phyloP scores from a whole-genome alignment of 2,113 vertebrate genomes.

The Upupa epops region DNA sequence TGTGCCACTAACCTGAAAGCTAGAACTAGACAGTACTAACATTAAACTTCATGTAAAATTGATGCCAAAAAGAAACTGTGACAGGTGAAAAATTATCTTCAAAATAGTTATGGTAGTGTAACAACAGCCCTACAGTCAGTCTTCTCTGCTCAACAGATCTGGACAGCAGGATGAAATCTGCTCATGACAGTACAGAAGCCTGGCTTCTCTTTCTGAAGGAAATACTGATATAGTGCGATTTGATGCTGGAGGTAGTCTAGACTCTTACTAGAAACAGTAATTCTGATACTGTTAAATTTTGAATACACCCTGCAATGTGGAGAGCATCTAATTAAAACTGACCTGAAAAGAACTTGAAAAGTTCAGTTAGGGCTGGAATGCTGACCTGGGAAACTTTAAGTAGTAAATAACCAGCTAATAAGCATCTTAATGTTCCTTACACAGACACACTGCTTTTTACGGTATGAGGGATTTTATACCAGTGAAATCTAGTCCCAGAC shows the following conservation, averaged over 20 bases:
- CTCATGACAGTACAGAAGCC: background rate
- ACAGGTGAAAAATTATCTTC: background rate
- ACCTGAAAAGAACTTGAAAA: background rate
- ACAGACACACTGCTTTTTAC: background rate
- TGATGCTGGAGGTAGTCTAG: background rate
- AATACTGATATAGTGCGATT: background rate
- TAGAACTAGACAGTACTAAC: background rate
- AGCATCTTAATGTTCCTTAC: background rate
- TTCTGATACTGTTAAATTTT: background rate
- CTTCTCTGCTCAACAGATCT: background rate
- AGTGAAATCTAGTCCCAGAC: background rate
- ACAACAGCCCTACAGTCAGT: background rate
- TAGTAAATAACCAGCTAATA: background rate
- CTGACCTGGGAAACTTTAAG: background rate
- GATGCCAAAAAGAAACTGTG: background rate
- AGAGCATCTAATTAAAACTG: background rate
- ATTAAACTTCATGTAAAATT: background rate
- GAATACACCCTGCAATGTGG: background rate
- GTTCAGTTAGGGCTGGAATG: background rate
- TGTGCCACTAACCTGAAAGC: conserved; percentile 1
- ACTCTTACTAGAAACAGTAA: background rate
- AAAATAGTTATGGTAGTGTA: background rate
- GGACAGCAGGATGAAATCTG: background rate
- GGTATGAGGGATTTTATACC: background rate
- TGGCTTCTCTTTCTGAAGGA: background rate